Evolutionary conservation across 2,113 vertebrate species (phyloP), one percentile per base, ranked within the genome.

Genomic region (Phylloscopus whistleri): DNA sequence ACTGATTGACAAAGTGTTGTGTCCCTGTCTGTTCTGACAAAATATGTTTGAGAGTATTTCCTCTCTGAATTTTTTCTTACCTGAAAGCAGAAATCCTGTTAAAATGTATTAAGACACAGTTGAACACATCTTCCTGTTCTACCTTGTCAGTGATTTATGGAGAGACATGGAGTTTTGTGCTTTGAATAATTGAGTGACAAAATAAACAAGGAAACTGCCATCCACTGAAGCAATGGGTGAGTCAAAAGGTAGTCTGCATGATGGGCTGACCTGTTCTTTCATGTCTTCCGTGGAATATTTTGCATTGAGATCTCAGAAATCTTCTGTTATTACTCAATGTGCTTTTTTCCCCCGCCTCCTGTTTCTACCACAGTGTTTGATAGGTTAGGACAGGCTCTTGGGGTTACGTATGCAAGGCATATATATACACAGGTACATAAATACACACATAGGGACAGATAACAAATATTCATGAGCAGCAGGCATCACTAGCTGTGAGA

Each of bases 151-250:
- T 39, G 46, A 69, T 62, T 67, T 18, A 35, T 44, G 26, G 30
- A 76, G 56, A 77, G 44, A 74, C 0, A 0, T 9, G 21, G 26
- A 56, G 22, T 68, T 94, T 72, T 91, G 62, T 87, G 78, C 53
- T 76, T 53, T 91, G 78, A 85, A 69, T 87, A 87, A 63, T 48
- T 6, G 12, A 55, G 27, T 35, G 28, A 51, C 85, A 90, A 87
- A 84, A 21, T 66, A 75, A 94, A 96, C 80, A 85, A 96, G 95
- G 97, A 97, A 97, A 58, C 92, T 83, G 64, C 67, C 15, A 1
- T 89, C 77, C 33, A 44, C 44, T 37, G 55, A 87, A 87, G 73
- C 0, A 1, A 51, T 41, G 56, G 16, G 28, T 93, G 92, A 94
- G 80, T 95, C 95, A 96, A 70, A 69, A 4, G 1, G 16, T 35